Evolutionary conservation across 2,888 invertebrate genomes (phyloP), one percentile per base, ranked within the genome.

Genomic region (Stenodera caucasica): DNA sequence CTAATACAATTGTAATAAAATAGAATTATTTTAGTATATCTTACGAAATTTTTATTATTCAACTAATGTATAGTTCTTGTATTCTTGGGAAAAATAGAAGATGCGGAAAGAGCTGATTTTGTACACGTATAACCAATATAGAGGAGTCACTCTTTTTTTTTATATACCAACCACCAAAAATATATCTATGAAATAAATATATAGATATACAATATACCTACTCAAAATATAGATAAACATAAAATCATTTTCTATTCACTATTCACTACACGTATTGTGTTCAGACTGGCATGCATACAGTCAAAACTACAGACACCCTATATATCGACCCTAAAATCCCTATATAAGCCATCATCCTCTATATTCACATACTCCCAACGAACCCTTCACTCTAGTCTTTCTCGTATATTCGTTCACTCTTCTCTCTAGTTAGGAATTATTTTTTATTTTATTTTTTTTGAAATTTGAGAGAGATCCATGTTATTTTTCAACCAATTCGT

Each of bases 181-280:
- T 40, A 40, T 40, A 1, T 18, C 26, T 26, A 26, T 26, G 40
- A 18, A 40, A 21, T 21, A 40, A 6, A 26, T 40, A 18, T 18
- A 40, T 40, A 40, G 18, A 40, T 21, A 40, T 21, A 40, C 11
- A 40, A n/a, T 9, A 40, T 26, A 26, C 5, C n/a, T n/a, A n/a
- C n/a, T n/a, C n/a, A n/a, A n/a, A 21, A 40, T 3, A 40, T 5
- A 4, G 40, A 40, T 40, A 40, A 18, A 40, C 21, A 40, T 18
- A 40, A 21, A 40, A 40, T 40, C 40, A 40, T 40, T 14, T 8
- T 37, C 37, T 15, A 37, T 37, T 21, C 40, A 40, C 58, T 53
- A 75, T 75, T 75, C 75, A 55, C 60, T 59, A 65, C 75, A 75
- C 75, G 75, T 75, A 71, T 70, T 68, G 70, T 70, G 67, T 74